These are phyloP conservation scores for Danio kyathit DNA, from an alignment of 2,797 vertebrate genomes.

Conservation along the genomic window DNA sequence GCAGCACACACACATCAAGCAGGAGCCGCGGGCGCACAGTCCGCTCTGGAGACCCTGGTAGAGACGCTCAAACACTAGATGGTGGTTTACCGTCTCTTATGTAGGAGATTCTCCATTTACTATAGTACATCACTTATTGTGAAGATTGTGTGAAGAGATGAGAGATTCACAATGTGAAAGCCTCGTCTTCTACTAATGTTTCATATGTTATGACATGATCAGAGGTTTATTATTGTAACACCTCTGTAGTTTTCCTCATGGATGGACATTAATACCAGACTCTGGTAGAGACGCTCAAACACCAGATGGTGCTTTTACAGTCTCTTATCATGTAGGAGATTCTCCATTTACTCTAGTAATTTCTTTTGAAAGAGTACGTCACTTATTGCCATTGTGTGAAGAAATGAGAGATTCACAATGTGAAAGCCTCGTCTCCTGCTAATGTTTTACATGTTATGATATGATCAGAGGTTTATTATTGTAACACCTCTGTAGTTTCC, in stretches of 20 bases:
- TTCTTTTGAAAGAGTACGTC: too few relatives aligned
- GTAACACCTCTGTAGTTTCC: constrained; percentile 20
- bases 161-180: constrained; percentile 22
- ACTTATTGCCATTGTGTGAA: not conserved
- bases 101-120: constrained; percentile 28
- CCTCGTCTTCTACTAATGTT: not conserved
- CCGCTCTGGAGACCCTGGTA: constrained; percentile 73
- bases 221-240: not conserved
- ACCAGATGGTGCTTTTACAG: constrained; percentile 59
- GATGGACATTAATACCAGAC: too few relatives aligned
- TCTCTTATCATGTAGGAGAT: constrained; percentile 26
- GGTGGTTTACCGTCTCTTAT: constrained; percentile 47
- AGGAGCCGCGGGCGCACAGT: constrained; percentile 43
- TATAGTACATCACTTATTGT: not conserved
- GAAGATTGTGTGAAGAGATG: not conserved
- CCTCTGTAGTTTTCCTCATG: constrained; percentile 43
- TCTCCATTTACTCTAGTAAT: constrained; percentile 19
- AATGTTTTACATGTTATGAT: not conserved
- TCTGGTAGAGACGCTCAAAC: constrained; percentile 65
- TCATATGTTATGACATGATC: not conserved
- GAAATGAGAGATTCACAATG: constrained; percentile 15
- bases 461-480: constrained; percentile 2
- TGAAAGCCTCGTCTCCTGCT: not conserved
- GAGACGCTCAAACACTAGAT: constrained; percentile 55
- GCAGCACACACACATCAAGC: constrained; percentile 56